Conservation (phyloP, 2,113 vertebrate genomes). For the Pyrgilauda ruficollis region DNA sequence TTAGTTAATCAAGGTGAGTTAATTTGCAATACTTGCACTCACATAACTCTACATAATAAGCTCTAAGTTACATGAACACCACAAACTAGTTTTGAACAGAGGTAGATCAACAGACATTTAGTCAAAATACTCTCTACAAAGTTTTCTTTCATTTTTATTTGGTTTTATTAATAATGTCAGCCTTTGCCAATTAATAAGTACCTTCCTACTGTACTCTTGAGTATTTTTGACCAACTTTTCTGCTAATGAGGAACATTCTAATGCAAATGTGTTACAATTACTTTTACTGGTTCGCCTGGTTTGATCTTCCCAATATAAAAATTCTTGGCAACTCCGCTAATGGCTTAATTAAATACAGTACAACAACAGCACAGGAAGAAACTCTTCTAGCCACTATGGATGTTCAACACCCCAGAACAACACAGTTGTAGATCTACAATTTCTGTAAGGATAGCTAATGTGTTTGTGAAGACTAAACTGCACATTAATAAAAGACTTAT, state of each 20-base stretch:
- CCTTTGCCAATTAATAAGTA: not conserved
- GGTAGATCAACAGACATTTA: not conserved
- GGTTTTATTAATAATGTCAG: not conserved
- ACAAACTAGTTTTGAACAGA: not conserved
- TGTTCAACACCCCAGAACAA: not conserved
- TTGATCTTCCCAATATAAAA: slow-evolving; percentile 4
- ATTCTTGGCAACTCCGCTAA: not conserved
- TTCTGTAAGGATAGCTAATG: not conserved
- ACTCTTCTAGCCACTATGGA: not conserved
- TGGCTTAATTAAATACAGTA: slow-evolving; percentile 13
- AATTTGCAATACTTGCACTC: not conserved
- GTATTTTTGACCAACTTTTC: not conserved
- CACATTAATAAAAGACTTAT: not conserved
- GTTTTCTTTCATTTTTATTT: not conserved
- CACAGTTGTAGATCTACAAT: not conserved
- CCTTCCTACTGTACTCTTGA: not conserved
- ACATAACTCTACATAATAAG: not conserved
- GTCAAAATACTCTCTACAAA: not conserved
- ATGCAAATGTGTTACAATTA: not conserved
- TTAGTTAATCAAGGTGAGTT: not conserved
- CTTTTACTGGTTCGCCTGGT: not conserved
- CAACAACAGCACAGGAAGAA: not conserved
- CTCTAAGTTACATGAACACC: not conserved
- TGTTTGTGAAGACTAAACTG: not conserved
- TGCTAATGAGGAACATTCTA: not conserved